Evolutionary conservation across 2,113 vertebrate species (phyloP), one percentile per base, ranked within the genome.

Genomic region (Synodontis membranacea): DNA sequence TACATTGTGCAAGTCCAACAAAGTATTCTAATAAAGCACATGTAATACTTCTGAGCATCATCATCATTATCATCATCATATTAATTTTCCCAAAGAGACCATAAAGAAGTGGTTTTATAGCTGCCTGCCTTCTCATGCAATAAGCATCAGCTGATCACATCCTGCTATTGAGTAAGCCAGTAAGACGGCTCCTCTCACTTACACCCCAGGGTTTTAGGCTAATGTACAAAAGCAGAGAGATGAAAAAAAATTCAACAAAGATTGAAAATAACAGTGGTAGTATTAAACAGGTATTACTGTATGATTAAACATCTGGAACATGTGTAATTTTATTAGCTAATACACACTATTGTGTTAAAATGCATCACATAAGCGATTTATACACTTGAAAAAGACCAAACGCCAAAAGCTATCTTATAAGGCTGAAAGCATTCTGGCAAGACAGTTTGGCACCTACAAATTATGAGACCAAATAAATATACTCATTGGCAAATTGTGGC

Each of bases 1-100:
- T 85, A 83, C 74, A 88, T 88, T 70, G 85, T 54, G 39, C 56
- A 82, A 72, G 81, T 82, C 54, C 48, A 83, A 84, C n/a, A 80
- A 85, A 23, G 25, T 58, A 39, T 52, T 58, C 79, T 34, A 81
- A 76, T 83, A 84, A 86, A 86, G 80, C 56, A 78, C 48, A 86
- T 70, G 81, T 84, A 79, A 79, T 74, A 37, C 68, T 66, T 84
- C 84, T 88, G 66, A 86, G 68, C 46, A 31, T 82, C 64, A 78
- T 79, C 39, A 66, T 37, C 12, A 58, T 54, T 10, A 46, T 68
- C 46, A 84, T 39, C 62, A 50, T 68, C 15, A 72, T 80, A 39
- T 9, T 82, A 74, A 86, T 50, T 42, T n/a, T 78, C 42, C 46
- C n/a, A 68, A 82, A 54, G 48, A 74, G n/a, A 79, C 58, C 64